Conservation (phyloP, 1,140 invertebrate genomes). For the Oncopeltus fasciatus region DNA sequence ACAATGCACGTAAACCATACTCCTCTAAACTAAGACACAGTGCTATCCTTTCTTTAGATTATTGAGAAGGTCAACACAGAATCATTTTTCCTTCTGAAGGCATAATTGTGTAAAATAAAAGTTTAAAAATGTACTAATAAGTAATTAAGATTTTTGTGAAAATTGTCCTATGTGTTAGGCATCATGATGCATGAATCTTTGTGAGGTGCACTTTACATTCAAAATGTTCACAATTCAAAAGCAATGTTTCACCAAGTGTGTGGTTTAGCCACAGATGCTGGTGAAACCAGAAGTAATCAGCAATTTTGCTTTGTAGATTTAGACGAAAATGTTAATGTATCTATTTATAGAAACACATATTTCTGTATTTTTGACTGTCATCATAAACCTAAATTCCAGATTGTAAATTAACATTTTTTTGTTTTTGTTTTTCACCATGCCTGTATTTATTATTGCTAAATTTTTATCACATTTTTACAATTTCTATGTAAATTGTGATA, state of each 20-base stretch:
- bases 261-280: neutral
- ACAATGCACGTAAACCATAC: constrained; percentile 11
- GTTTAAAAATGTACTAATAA: neutral
- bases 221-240: neutral
- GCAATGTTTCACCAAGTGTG: neutral
- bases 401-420: too few species aligned
- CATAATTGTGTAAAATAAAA: neutral
- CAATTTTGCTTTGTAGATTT: constrained; percentile 11
- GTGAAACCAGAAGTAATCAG: neutral
- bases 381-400: neutral
- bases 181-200: neutral
- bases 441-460: too few species aligned
- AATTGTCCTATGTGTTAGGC: neutral
- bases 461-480: too few species aligned
- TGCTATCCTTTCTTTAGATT: neutral
- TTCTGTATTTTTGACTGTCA: neutral
- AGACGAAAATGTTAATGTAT: constrained; percentile 5
- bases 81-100: neutral
- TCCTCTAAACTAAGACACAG: neutral
- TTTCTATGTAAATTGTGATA: too few species aligned
- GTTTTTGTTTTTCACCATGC: too few species aligned
- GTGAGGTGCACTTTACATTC: neutral
- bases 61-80: neutral
- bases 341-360: constrained; percentile 6
- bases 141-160: neutral